phyloP scores from a whole-genome alignment of 2,888 invertebrate genomes.

The Punctoribates punctum region DNA sequence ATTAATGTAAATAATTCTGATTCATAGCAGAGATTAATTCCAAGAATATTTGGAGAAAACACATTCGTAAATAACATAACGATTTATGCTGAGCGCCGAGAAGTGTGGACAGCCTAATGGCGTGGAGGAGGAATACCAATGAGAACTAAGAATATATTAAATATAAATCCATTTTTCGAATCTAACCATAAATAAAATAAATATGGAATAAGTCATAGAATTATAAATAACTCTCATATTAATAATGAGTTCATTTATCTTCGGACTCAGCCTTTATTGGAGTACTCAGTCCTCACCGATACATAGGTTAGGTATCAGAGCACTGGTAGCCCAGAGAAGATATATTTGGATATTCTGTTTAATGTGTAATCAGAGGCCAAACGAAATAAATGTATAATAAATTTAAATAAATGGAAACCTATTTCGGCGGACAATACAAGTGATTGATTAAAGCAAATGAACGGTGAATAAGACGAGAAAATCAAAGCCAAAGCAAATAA shows the following conservation, averaged over 20 bases:
- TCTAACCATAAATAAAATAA: neutral
- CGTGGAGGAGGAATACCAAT: neutral
- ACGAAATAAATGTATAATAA: neutral
- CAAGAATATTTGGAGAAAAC: neutral
- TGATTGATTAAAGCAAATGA: neutral
- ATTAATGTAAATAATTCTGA: neutral
- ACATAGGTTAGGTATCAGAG: too few relatives aligned
- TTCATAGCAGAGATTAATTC: neutral
- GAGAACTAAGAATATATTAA: neutral
- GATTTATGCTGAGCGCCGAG: neutral
- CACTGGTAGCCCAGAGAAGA: neutral
- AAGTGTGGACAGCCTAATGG: neutral
- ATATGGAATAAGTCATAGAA: neutral
- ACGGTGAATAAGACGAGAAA: neutral
- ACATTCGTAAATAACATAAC: neutral
- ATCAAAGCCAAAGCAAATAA: neutral
- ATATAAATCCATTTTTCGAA: neutral
- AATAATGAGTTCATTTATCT: conserved; percentile 10
- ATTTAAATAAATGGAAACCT: neutral
- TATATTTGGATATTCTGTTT: neutral
- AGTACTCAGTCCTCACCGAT: too few relatives aligned
- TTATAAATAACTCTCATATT: neutral
- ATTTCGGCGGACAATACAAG: neutral
- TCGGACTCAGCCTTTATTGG: neutral
- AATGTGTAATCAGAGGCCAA: neutral